phyloP scores from a whole-genome alignment of 2,888 invertebrate species.

The Diloba caeruleocephala region DNA sequence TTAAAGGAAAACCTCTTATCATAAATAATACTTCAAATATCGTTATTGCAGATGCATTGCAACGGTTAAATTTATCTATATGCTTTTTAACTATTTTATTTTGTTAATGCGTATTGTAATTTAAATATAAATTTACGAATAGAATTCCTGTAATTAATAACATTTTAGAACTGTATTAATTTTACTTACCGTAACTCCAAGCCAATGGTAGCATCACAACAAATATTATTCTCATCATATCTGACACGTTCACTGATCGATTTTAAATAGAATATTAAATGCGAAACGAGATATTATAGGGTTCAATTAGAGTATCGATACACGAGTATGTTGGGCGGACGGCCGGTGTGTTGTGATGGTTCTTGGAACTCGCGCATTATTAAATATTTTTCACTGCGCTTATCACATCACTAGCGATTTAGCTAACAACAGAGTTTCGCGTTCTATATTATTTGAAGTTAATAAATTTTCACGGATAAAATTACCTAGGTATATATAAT shows the following conservation, averaged over 20 bases:
- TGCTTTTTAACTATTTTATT: no score
- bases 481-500: conserved; percentile 16
- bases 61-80: no score
- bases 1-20: no score
- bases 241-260: conserved; percentile 44
- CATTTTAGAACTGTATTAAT: background rate
- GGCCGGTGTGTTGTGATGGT: conserved; percentile 58
- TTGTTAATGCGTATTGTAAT: no score
- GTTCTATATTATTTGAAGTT: conserved; percentile 12
- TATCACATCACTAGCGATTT: conserved; percentile 56
- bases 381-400: conserved; percentile 65
- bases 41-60: no score
- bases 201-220: conserved; percentile 64
- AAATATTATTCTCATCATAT: conserved; percentile 44
- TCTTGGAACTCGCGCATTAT: conserved; percentile 57
- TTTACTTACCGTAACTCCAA: conserved; percentile 57
- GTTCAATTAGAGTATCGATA: conserved; percentile 51
- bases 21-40: no score
- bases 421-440: conserved; percentile 14
- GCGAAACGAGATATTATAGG: conserved; percentile 47
- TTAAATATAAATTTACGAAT: no score
- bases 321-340: conserved; percentile 58
- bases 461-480: conserved; percentile 25
- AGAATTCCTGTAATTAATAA: background rate
- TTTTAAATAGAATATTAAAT: conserved; percentile 40